Conservation (phyloP, 2,797 vertebrate genomes). For the Onychomys torridus region DNA sequence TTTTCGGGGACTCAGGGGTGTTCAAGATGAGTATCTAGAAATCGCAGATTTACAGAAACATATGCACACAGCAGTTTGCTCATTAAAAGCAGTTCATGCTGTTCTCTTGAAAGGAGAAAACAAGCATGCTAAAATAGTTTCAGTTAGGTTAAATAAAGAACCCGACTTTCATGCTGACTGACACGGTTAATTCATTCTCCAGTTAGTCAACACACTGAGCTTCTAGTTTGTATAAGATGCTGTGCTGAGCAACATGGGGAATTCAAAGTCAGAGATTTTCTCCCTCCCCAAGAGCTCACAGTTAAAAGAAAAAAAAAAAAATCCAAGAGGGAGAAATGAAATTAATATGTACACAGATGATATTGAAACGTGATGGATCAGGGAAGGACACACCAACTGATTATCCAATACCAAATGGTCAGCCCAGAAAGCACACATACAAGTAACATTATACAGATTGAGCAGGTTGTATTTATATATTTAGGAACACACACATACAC, state of each 20-base stretch:
- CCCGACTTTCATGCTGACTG: conserved; percentile 22
- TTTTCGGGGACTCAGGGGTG: conserved; percentile 48
- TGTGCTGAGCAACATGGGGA: neutral
- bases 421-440: neutral
- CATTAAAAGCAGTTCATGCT: conserved; percentile 64
- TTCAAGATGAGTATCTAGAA: conserved; percentile 66
- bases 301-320: neutral
- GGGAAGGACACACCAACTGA: neutral
- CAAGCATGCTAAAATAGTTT: conserved; percentile 30
- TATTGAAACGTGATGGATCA: neutral
- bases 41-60: conserved; percentile 61
- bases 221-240: conserved; percentile 26
- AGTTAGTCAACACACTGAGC: neutral
- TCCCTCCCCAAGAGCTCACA: neutral
- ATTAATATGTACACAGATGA: neutral
- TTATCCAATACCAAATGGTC: neutral
- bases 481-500: neutral
- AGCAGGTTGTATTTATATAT: neutral
- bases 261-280: neutral
- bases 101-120: conserved; percentile 68
- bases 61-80: conserved; percentile 59
- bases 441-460: neutral
- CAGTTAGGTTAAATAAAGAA: conserved; percentile 42
- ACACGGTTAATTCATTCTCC: conserved; percentile 41
- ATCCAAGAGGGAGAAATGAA: neutral